Evolutionary conservation across 2,113 vertebrate genomes (phyloP).

Genomic region (Capra hircus): DNA sequence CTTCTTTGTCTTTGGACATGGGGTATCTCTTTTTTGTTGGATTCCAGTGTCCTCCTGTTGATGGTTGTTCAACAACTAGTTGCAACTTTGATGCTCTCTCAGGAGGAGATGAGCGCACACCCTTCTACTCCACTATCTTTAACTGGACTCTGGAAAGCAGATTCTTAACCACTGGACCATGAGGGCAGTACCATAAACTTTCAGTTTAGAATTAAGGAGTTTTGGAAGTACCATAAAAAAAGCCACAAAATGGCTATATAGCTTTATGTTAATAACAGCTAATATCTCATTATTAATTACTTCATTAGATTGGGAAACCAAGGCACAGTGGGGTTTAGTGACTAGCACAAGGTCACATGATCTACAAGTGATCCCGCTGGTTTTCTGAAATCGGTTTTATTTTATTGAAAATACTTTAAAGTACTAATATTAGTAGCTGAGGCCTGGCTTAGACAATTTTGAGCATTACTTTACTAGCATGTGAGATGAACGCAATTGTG

Average conservation of each 20-base stretch:
- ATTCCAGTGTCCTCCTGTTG: background rate
- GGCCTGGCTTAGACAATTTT: too few species aligned
- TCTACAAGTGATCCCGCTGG: background rate
- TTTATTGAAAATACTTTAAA: background rate
- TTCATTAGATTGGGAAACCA: background rate
- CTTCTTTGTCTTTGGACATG: background rate
- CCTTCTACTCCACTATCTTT: background rate
- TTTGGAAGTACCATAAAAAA: background rate
- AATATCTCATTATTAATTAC: background rate
- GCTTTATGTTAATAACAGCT: background rate
- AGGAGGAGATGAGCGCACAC: accelerated
- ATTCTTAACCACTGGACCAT: background rate
- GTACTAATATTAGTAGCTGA: background rate
- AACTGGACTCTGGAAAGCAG: background rate
- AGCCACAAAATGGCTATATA: background rate
- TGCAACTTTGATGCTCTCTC: background rate
- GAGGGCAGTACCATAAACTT: background rate
- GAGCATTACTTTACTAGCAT: too few species aligned
- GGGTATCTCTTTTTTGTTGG: background rate
- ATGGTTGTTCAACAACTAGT: background rate
- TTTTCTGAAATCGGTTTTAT: background rate
- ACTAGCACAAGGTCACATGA: background rate
- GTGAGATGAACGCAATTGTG: too few species aligned
- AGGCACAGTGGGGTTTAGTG: too few species aligned
- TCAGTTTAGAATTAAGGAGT: background rate